Evolutionary conservation across 2,113 vertebrate species (phyloP).

Genomic region (Eulacestoma nigropectus): DNA sequence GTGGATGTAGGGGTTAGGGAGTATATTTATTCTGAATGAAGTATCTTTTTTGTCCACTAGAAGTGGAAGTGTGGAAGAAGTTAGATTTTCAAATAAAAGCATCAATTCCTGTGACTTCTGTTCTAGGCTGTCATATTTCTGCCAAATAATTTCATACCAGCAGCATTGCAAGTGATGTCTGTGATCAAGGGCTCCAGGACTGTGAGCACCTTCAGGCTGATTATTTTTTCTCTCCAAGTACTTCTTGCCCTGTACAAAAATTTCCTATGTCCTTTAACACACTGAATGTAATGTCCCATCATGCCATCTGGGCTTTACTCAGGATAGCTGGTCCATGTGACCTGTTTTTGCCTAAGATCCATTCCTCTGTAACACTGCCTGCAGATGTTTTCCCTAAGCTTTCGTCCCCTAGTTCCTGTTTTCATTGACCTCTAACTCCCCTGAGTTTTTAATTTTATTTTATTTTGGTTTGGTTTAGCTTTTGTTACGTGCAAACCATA

Average conservation of each 20-base stretch:
- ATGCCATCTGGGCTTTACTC: not conserved
- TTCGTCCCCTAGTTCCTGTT: slow-evolving; percentile 49
- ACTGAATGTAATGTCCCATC: not conserved
- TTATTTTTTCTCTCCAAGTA: not conserved
- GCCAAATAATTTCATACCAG: not conserved
- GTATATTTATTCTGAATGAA: not conserved
- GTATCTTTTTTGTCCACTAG: not conserved
- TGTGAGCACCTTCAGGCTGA: not conserved
- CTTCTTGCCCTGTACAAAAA: not conserved
- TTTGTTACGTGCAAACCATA: slow-evolving; percentile 26
- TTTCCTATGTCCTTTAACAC: not conserved
- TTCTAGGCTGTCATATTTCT: not conserved
- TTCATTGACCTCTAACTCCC: slow-evolving; percentile 43
- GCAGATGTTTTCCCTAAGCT: slow-evolving; percentile 60
- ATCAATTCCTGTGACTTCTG: not conserved
- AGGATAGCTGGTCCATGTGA: not conserved
- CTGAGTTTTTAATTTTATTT: not conserved
- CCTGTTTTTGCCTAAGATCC: not conserved
- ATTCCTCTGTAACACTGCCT: not conserved
- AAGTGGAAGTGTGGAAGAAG: not conserved
- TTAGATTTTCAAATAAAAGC: not conserved
- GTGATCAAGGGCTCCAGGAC: not conserved
- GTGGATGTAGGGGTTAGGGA: not conserved
- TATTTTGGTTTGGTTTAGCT: slow-evolving; percentile 35
- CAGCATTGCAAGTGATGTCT: not conserved